Evolutionary conservation across 1,140 invertebrate genomes (phyloP), one percentile per base, ranked within the genome.

Genomic region (Drosophila trapezifrons): DNA sequence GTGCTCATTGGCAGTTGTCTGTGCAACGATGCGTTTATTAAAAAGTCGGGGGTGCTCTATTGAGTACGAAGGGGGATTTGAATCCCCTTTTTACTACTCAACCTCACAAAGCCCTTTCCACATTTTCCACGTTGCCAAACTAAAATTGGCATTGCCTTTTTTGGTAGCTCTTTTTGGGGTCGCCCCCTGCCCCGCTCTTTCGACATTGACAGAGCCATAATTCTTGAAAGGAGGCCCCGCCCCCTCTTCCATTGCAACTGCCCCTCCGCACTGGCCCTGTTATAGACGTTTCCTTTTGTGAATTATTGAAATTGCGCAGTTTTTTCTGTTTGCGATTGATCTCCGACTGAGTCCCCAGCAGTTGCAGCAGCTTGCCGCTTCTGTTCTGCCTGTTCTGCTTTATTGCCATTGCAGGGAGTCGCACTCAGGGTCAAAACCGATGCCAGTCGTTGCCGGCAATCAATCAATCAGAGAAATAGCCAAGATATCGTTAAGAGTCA

Each of bases 1-100:
- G 84, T 80, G 72, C 69, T 65, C 45, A 66, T 71, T 79, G 51
- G 54, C 77, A 70, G 70, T 72, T 72, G 80, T 59, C 75, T 76
- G 84, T 69, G 77, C 84, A 87, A 62, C 84, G 84, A 87, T 87
- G 84, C 84, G 84, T 87, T 87, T 84, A 89, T 87, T 89, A 89
- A 89, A 89, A 89, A 71, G 35, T 64, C 66, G 82, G 75, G 82
- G 82, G 75, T 87, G 82, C 75, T 76, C 69, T 76, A 70, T 81
- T 74, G 46, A 42, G 20, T 38, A 43, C 43, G 17, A 37, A 32
- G 12, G 25, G 64, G 42, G 42, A 22, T 38, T 56, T 49, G 5
- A 37, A 20, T 13, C 38, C 45, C 58, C 47, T 35, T 38, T 20
- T 20, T 20, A 20, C 71, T 35, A 29, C 54, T 32, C 38, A 13